Evolutionary conservation across 2,113 vertebrate species (phyloP).

Genomic region (Talpa occidentalis): DNA sequence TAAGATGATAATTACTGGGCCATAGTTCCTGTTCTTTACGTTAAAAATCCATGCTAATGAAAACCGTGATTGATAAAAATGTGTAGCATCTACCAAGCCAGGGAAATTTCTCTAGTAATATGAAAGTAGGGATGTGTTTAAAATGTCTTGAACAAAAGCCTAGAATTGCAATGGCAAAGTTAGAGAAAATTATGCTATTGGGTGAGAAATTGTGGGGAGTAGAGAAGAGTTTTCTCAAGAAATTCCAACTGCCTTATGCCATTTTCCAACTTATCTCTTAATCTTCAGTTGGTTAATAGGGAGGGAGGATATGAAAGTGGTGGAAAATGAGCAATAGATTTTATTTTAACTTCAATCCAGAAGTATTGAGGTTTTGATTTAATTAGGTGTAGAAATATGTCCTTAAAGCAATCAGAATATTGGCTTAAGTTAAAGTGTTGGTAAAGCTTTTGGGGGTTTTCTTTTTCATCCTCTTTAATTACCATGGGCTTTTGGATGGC

Average conservation of each 20-base stretch:
- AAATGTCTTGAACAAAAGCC: not conserved
- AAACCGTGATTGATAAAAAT: conserved; percentile 41
- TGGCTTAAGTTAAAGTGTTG: conserved; percentile 31
- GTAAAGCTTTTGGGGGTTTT: not conserved
- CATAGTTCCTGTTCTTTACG: conserved; percentile 24
- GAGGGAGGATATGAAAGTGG: not conserved
- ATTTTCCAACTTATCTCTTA: not conserved
- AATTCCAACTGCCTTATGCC: not conserved
- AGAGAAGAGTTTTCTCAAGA: not conserved
- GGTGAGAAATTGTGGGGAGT: not conserved
- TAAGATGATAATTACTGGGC: conserved; percentile 6
- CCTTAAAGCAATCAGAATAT: conserved; percentile 23
- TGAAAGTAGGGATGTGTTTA: not conserved
- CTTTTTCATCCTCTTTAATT: conserved; percentile 39
- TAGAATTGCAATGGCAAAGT: not conserved
- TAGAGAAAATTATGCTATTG: not conserved
- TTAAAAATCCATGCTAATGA: conserved; percentile 51
- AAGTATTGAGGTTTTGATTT: conserved; percentile 22
- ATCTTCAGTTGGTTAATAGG: not conserved
- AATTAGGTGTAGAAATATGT: not conserved
- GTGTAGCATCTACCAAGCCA: not conserved
- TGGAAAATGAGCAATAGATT: not conserved
- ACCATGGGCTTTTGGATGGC: conserved; percentile 35
- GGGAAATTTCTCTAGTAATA: not conserved
- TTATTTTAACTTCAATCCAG: not conserved